Percentiles rank a stretch among this genome's conserved stretches.
Evolutionary conservation across 2,888 invertebrate genomes (phyloP).

Genomic region (Leucophora obtusa): DNA sequence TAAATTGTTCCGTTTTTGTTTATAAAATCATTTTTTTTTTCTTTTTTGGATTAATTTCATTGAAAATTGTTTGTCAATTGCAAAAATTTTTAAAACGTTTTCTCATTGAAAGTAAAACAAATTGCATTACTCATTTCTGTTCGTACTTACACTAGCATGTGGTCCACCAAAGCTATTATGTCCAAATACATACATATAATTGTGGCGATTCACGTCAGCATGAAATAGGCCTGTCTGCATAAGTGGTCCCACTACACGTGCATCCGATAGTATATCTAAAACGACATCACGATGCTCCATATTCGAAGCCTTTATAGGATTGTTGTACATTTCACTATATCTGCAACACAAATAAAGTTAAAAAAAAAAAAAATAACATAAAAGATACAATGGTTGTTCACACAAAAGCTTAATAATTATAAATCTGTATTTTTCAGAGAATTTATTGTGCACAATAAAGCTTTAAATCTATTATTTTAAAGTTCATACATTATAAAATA

Average conservation of each 20-base stretch:
- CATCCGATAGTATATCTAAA: slow-evolving; percentile 93
- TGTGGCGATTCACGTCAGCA: slow-evolving; percentile 85
- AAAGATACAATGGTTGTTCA: no score
- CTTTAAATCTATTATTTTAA: no score
- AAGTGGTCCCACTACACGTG: slow-evolving; percentile 90
- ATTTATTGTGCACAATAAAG: no score
- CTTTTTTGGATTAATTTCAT: no score
- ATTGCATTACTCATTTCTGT: no score
- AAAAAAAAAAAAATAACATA: not conserved
- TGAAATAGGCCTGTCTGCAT: slow-evolving; percentile 88
- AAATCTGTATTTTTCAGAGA: no score
- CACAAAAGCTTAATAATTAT: no score
- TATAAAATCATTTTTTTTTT: not conserved
- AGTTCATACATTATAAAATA: no score
- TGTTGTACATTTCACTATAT: slow-evolving; percentile 81
- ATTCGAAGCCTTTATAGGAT: slow-evolving; percentile 80
- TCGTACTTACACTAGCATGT: slow-evolving; percentile 85
- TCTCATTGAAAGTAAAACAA: no score
- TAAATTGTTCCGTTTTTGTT: not conserved
- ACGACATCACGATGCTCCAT: slow-evolving; percentile 87
- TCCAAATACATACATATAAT: slow-evolving; percentile 92
- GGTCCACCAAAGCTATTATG: slow-evolving; percentile 90
- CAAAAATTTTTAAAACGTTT: no score
- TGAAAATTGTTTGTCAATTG: no score
- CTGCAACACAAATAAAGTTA: slow-evolving; percentile 72